phyloP scores from a whole-genome alignment of 1,140 invertebrate genomes.

The Cryptotermes secundus region DNA sequence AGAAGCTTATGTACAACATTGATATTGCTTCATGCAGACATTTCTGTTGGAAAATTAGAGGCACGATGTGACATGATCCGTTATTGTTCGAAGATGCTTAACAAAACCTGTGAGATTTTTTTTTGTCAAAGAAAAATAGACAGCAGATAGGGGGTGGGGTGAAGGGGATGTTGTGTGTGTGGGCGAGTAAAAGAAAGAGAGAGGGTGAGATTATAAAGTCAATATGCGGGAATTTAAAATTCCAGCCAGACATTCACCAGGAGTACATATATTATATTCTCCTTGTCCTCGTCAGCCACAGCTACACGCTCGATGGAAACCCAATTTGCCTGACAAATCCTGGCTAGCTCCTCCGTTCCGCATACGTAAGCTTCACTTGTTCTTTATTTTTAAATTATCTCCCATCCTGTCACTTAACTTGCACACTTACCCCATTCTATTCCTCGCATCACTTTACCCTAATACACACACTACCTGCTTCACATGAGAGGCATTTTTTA shows the following conservation, averaged over 20 bases:
- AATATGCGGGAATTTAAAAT: constrained; percentile 33
- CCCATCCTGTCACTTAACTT: constrained; percentile 13
- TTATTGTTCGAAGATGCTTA: no score
- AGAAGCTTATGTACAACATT: no score
- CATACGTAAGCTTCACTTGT: constrained; percentile 24
- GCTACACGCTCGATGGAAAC: not conserved
- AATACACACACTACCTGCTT: not conserved
- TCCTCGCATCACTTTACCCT: not conserved
- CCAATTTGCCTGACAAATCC: constrained; percentile 28
- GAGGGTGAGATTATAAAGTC: constrained; percentile 29
- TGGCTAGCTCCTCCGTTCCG: constrained; percentile 23
- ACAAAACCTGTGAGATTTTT: not conserved
- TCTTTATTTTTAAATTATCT: constrained; percentile 29
- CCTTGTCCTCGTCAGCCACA: not conserved
- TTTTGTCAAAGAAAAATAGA: not conserved
- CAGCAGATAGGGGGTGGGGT: not conserved
- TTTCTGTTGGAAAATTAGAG: no score
- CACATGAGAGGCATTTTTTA: not conserved
- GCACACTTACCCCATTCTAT: not conserved
- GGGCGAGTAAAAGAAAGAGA: not conserved
- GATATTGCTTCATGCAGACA: no score
- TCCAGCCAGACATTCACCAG: constrained; percentile 21
- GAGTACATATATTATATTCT: not conserved
- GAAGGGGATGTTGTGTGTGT: not conserved
- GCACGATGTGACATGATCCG: no score